Base-by-base conservation (phyloP, 2,797 vertebrate species). In the Eulemur albifrons region DNA sequence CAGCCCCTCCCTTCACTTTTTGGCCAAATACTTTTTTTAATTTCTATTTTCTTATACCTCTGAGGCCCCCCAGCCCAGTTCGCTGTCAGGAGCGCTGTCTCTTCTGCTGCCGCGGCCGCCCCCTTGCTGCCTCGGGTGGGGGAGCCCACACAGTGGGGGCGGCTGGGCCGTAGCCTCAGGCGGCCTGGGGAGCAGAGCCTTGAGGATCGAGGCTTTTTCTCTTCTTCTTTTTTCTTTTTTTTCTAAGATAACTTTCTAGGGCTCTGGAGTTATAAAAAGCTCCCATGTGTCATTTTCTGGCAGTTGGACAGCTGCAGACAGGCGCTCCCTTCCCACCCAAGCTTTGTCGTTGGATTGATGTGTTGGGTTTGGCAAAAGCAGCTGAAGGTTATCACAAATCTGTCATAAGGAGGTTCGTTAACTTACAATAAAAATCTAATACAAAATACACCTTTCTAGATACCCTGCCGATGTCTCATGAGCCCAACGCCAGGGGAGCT, bases 241-340 rank as follows among this genome's bases (percentile, higher is more conserved):
- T 25, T 2, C 43, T 40, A 40, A 93, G 89, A 91, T 7, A 10
- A 94, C 93, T 96, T 70, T 76, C 45, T 73, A 65, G 73, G 93
- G 85, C 96, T 97, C 92, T 80, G 69, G 52, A 94, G 81, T 85
- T 96, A 88, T 87, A 70, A 97, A 93, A 98, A 91, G 50, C 35
- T 94, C n/a, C 7, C 14, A 5, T 40, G 80, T 94, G 90, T 94
- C 92, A 52, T 27, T 82, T 93, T 94, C 79, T 77, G 90, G 93
- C 30, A 27, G 40, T 30, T 20, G 61, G 87, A 50, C 76, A 65
- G 92, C 67, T n/a, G 45, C n/a, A 48, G 43, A 77, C 21, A 8
- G 95, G 63, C 8, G 2, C 30, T 77, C 50, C 65, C 14, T 4
- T 45, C 45, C 89, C 35, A 2, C 23, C 48, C 25, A 2, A 7